Evolutionary conservation across 2,113 vertebrate genomes (phyloP).

Genomic region (Corythoichthys intestinalis): DNA sequence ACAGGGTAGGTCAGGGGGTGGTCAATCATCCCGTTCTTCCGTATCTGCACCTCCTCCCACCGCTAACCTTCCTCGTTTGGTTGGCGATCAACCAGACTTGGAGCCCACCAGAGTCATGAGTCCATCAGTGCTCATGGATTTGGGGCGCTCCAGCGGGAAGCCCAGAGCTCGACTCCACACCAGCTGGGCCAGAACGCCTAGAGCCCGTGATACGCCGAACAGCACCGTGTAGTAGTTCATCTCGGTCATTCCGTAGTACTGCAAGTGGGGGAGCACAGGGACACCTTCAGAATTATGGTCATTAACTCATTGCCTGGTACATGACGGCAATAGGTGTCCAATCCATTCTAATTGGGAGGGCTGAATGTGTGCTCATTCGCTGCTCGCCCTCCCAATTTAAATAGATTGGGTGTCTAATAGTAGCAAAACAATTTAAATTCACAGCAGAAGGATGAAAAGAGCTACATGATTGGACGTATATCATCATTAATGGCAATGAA

Average conservation of each 20-base stretch:
- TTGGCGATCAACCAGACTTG: conserved; percentile 78
- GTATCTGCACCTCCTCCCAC: conserved; percentile 44
- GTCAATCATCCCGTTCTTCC: conserved; percentile 40
- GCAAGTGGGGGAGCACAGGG: conserved; percentile 13
- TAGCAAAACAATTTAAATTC: too few relatives aligned
- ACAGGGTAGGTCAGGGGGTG: conserved; percentile 36
- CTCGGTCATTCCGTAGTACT: conserved; percentile 96
- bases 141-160: conserved; percentile 93
- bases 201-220: conserved; percentile 90
- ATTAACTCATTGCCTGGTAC: too few relatives aligned
- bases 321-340: too few relatives aligned
- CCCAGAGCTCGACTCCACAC: conserved; percentile 93
- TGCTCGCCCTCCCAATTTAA: too few relatives aligned
- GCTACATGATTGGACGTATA: too few relatives aligned
- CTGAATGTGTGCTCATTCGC: too few relatives aligned
- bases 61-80: conserved; percentile 34
- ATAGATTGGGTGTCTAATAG: too few relatives aligned
- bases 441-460: too few relatives aligned
- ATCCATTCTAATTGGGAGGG: too few relatives aligned
- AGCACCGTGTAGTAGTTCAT: conserved; percentile 99
- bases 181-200: conserved; percentile 89
- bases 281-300: neutral
- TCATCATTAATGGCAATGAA: too few relatives aligned
- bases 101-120: conserved; percentile 85
- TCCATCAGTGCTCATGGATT: conserved; percentile 95